These are phyloP conservation scores for Danio kyathit DNA, from an alignment of 2,797 vertebrate species.

Conservation along the genomic window DNA sequence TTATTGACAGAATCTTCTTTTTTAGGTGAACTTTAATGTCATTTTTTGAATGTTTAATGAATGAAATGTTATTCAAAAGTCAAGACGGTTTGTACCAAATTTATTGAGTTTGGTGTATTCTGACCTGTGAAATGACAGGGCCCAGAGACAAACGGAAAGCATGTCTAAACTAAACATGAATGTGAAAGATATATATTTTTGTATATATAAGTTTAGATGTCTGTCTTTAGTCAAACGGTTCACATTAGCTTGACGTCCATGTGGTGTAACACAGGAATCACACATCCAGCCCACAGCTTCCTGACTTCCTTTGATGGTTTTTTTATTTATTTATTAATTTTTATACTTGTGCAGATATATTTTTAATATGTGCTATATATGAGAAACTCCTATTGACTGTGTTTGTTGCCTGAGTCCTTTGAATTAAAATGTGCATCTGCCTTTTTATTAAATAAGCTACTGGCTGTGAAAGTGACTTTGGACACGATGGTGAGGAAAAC, in stretches of 20 bases:
- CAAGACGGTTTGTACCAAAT: not conserved
- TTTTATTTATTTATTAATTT: too few species aligned
- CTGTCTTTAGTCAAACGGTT: not conserved
- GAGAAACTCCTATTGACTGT: not conserved
- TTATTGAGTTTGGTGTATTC: not conserved
- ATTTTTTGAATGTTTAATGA: too few species aligned
- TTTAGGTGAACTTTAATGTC: too few species aligned
- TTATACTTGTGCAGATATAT: too few species aligned
- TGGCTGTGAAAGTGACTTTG: not conserved
- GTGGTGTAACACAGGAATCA: not conserved
- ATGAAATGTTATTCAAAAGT: not conserved
- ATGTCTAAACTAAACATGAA: not conserved
- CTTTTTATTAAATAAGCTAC: not conserved
- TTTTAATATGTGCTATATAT: not conserved
- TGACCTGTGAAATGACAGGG: not conserved
- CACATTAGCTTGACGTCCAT: not conserved
- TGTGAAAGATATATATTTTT: not conserved
- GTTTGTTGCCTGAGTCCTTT: not conserved
- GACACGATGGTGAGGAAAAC: not conserved
- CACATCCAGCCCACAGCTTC: constrained; percentile 23
- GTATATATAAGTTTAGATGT: not conserved
- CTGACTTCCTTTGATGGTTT: not conserved
- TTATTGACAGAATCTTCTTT: too few species aligned
- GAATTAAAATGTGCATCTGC: not conserved
- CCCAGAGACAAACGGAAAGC: not conserved